Evolutionary conservation across 1,140 invertebrate genomes (phyloP).

Genomic region (Cataglyphis hispanica): DNA sequence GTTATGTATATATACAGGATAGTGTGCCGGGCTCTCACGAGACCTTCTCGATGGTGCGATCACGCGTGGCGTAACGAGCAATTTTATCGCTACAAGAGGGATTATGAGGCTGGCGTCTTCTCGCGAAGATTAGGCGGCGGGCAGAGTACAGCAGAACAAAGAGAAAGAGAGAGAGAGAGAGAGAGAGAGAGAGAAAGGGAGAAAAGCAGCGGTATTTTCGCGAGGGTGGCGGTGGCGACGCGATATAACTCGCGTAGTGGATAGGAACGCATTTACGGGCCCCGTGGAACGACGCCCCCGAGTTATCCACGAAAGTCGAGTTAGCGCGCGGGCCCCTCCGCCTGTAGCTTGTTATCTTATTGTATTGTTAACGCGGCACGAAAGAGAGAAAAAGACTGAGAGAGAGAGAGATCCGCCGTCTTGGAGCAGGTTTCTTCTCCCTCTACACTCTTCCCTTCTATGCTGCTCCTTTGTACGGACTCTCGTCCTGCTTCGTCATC

Average conservation of each 20-base stretch:
- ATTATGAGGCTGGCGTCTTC: constrained; percentile 68
- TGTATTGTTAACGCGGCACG: constrained; percentile 81
- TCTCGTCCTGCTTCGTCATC: constrained; percentile 72
- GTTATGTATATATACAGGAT: constrained; percentile 10
- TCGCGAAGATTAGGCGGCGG: constrained; percentile 66
- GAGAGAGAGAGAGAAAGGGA: not conserved
- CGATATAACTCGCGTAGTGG: constrained; percentile 63
- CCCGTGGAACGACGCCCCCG: constrained; percentile 45
- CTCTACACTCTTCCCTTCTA: constrained; percentile 58
- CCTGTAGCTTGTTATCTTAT: constrained; percentile 81
- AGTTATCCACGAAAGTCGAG: constrained; percentile 75
- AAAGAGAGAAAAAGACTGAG: not conserved
- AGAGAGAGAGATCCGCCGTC: constrained; percentile 60
- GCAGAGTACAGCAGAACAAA: not conserved
- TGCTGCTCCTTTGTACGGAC: constrained; percentile 63
- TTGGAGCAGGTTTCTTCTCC: constrained; percentile 76
- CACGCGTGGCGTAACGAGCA: constrained; percentile 66
- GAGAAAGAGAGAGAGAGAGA: not conserved
- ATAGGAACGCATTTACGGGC: constrained; percentile 68
- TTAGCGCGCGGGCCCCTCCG: constrained; percentile 61
- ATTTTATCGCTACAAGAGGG: constrained; percentile 70
- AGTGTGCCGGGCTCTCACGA: constrained; percentile 46
- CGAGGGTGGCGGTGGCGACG: constrained; percentile 9
- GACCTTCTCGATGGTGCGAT: constrained; percentile 58
- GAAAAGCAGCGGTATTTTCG: constrained; percentile 19